A percentile compares a stretch with the other conserved stretches of the same genome.
Evolutionary conservation across 2,797 vertebrate genomes (phyloP).

Genomic region (Gobio occitaniae): DNA sequence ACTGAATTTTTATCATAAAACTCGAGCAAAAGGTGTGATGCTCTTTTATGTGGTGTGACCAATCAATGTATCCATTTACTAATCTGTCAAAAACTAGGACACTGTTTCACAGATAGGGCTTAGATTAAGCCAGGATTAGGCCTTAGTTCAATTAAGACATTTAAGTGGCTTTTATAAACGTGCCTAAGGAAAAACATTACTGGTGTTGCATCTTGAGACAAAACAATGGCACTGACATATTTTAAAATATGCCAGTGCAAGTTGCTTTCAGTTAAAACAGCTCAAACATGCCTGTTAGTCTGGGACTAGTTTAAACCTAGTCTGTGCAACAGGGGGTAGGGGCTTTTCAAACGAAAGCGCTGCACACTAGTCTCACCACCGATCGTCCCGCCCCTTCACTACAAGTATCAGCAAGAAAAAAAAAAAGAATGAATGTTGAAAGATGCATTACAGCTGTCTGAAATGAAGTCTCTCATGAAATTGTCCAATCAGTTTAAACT

Average conservation of each 20-base stretch:
- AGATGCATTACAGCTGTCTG: background rate
- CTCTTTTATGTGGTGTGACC: background rate
- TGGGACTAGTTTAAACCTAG: background rate
- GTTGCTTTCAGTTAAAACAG: background rate
- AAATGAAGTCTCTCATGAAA: background rate
- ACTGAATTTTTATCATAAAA: background rate
- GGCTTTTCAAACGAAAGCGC: background rate
- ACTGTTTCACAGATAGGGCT: background rate
- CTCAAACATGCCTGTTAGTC: background rate
- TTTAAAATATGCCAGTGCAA: background rate
- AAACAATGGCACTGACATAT: background rate
- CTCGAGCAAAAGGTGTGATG: background rate
- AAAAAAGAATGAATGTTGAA: slow-evolving; percentile 8
- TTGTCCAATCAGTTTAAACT: slow-evolving; percentile 2
- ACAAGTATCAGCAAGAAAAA: slow-evolving; percentile 7
- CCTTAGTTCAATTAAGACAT: background rate
- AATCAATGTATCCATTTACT: background rate
- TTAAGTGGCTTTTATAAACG: background rate
- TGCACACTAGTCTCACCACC: background rate
- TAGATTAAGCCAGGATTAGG: background rate
- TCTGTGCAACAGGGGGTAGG: background rate
- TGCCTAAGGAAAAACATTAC: background rate
- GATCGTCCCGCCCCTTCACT: background rate
- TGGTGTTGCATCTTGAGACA: background rate
- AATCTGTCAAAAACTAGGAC: background rate